Conservation (phyloP, 2,797 vertebrate species). For the Sciaenops ocellatus region DNA sequence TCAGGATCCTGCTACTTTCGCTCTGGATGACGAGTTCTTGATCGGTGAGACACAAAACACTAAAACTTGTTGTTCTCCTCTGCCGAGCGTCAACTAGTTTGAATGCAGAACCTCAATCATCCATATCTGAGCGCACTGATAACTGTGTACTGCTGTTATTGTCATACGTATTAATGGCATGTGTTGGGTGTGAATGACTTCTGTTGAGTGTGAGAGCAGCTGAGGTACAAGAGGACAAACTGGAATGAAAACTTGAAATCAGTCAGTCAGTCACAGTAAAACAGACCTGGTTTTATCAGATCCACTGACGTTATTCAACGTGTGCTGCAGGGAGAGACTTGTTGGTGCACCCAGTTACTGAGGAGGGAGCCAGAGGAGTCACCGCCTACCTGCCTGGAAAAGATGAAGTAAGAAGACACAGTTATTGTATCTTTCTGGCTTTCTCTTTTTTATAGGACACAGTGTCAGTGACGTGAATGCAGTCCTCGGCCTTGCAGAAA, state of each 20-base stretch:
- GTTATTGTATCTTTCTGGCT: background rate
- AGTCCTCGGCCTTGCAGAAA: background rate
- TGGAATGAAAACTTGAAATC: background rate
- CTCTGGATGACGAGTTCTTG: conserved; percentile 85
- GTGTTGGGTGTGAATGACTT: background rate
- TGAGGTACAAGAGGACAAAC: background rate
- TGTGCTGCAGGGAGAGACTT: conserved; percentile 87
- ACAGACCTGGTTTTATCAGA: background rate
- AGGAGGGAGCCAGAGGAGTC: conserved; percentile 88
- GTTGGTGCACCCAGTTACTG: conserved; percentile 92
- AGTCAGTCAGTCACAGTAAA: background rate
- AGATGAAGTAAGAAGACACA: conserved; percentile 83
- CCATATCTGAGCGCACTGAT: background rate
- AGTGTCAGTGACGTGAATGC: background rate
- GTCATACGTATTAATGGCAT: background rate
- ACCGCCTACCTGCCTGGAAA: conserved; percentile 92
- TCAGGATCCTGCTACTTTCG: conserved; percentile 83
- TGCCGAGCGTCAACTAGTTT: background rate
- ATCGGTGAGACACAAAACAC: conserved; percentile 75
- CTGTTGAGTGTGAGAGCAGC: background rate
- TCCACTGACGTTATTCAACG: background rate
- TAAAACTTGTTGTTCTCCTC: background rate
- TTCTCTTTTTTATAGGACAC: too few species aligned
- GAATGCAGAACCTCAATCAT: background rate
- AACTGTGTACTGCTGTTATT: background rate